Percentiles rank a stretch among this genome's conserved stretches.
These are phyloP conservation scores for Marasmarcha lunaedactyla DNA, from an alignment of 2,888 invertebrate genomes.

Conservation along the genomic window DNA sequence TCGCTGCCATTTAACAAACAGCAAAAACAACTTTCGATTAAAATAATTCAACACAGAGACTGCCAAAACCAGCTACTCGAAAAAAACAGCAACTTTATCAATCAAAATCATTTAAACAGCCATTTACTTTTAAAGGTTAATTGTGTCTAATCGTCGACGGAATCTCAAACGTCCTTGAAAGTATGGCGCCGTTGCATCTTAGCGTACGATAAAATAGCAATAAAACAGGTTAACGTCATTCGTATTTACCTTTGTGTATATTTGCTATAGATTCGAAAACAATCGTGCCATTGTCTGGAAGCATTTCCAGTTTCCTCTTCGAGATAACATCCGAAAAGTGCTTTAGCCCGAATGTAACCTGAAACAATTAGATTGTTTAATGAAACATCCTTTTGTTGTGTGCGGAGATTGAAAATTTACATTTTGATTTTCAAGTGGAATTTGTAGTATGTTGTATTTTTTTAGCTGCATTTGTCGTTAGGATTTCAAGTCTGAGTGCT, in stretches of 20 bases:
- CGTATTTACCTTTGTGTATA: constrained; percentile 76
- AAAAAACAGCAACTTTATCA: too few relatives aligned
- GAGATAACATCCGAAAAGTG: constrained; percentile 94
- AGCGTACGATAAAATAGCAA: background rate
- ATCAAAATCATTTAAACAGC: background rate
- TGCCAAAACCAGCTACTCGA: too few relatives aligned
- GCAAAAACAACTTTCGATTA: background rate
- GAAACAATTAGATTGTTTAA: constrained; percentile 11
- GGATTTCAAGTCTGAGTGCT: too few relatives aligned
- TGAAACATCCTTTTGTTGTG: too few relatives aligned
- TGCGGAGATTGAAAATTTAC: too few relatives aligned
- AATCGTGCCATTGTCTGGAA: constrained; percentile 93
- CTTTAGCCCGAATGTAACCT: constrained; percentile 73
- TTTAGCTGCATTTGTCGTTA: too few relatives aligned
- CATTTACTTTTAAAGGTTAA: background rate
- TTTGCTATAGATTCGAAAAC: constrained; percentile 92
- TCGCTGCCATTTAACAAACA: too few relatives aligned
- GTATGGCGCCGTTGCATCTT: background rate
- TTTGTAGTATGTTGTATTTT: too few relatives aligned
- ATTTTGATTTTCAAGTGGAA: background rate
- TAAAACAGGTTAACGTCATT: background rate
- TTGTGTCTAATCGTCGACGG: background rate
- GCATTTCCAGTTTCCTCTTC: constrained; percentile 91
- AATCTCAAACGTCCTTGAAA: background rate
- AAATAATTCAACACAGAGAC: too few relatives aligned